Base-by-base conservation (phyloP, 2,888 invertebrate species). In the Trissoscelio sp. region DNA sequence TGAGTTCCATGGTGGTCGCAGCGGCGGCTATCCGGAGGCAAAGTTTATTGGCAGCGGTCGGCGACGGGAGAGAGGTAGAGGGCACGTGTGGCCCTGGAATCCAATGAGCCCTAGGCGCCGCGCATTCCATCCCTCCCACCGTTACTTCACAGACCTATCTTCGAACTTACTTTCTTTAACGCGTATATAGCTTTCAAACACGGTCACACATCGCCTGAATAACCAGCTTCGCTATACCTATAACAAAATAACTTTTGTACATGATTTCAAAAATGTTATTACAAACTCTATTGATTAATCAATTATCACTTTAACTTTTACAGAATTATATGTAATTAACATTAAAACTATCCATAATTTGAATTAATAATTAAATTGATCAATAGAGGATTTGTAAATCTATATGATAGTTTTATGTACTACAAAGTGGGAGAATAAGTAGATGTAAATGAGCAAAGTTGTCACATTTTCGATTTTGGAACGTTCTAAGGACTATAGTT, bases 81-180 rank as follows among this genome's bases (percentile, higher is more conserved):
- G 87, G 89, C 89, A 88, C 88, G 91, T 87, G 90, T 89, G 90
- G 90, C 90, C 90, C 92, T 92, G 92, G 93, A 93, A 93, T 93
- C 92, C 92, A 92, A 92, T 91, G 88, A 90, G 92, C 93, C 92
- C 90, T 92, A 92, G 93, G 93, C 93, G 93, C 93, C 92, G 91
- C 93, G 92, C 92, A 92, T 92, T 92, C 92, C 92, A 92, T 91
- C 90, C 92, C 89, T 86, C 85, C 92, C 84, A 82, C 81, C 83
- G 82, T 74, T 83, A 75, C 84, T 85, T 84, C 75, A 77, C 79
- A 84, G 79, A 81, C 84, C 83, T 85, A 85, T 84, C 84, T 84
- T 85, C 84, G 79, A 88, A 86, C 86, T 86, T 86, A 87, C 86
- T 87, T 85, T 83, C 86, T 85, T 86, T 81, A 84, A 83, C 85